Percentiles rank a stretch among this genome's conserved stretches.
These are phyloP conservation scores for Albula glossodonta DNA, from an alignment of 2,113 vertebrate species.

Conservation along the genomic window DNA sequence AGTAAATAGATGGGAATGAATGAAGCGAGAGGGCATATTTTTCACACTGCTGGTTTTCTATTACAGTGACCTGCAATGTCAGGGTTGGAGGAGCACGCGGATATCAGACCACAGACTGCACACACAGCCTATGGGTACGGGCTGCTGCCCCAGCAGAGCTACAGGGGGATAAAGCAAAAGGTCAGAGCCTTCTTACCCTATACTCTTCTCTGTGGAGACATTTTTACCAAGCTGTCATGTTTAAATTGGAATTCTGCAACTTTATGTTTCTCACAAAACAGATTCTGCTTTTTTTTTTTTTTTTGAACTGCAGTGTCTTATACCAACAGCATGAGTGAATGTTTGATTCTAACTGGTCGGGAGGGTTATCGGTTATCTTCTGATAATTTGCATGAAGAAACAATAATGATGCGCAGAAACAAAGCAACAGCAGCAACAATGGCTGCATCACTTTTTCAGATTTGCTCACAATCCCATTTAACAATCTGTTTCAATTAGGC, in stretches of 20 bases:
- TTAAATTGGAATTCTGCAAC: not conserved
- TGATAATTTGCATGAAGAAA: too few relatives aligned
- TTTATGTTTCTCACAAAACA: not conserved
- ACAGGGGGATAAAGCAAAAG: not conserved
- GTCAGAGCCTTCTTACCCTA: not conserved
- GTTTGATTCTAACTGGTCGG: too few relatives aligned
- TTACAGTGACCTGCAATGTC: not conserved
- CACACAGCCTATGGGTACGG: not conserved
- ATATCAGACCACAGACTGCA: not conserved
- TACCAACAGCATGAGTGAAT: too few relatives aligned
- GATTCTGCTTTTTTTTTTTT: not conserved
- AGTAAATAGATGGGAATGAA: constrained; percentile 24
- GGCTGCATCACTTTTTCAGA: too few relatives aligned
- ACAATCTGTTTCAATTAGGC: too few relatives aligned
- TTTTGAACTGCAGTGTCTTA: not conserved
- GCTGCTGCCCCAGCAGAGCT: not conserved
- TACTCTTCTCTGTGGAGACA: not conserved
- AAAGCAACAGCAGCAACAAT: too few relatives aligned
- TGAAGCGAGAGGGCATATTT: constrained; percentile 18
- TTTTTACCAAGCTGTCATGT: not conserved
- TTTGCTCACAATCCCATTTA: too few relatives aligned
- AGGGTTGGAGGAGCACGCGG: not conserved
- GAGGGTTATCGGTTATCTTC: too few relatives aligned
- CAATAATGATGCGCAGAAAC: too few relatives aligned
- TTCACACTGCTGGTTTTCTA: constrained; percentile 16